phyloP scores from a whole-genome alignment of 1,140 invertebrate genomes.

The Drosophila pruinosa region DNA sequence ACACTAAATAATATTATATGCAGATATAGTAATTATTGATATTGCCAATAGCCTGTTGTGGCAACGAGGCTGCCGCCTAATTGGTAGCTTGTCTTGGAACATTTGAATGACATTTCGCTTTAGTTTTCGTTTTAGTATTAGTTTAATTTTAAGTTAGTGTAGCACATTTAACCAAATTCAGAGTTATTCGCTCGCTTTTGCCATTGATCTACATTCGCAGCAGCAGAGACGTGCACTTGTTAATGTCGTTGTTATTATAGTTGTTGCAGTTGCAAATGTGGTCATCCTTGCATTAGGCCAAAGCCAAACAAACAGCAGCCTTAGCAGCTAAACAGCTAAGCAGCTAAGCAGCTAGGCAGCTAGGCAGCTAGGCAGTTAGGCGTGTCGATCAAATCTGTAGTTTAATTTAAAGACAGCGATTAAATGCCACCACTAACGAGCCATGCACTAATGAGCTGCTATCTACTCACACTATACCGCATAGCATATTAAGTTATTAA shows the following conservation, averaged over 20 bases:
- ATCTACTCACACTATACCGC: background rate
- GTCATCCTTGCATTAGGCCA: slow-evolving; percentile 64
- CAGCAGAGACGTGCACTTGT: slow-evolving; percentile 53
- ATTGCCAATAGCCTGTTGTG: slow-evolving; percentile 10
- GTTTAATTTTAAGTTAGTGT: slow-evolving; percentile 12
- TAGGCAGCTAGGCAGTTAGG: background rate
- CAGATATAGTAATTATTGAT: background rate
- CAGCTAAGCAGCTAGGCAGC: background rate
- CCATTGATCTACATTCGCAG: slow-evolving; percentile 73
- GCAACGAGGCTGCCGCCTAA: slow-evolving; percentile 55
- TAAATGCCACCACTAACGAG: slow-evolving; percentile 9
- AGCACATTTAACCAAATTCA: slow-evolving; percentile 69
- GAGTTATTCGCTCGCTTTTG: slow-evolving; percentile 55
- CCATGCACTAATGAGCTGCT: slow-evolving; percentile 17
- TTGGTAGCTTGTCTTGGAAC: slow-evolving; percentile 53
- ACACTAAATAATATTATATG: slow-evolving; percentile 9
- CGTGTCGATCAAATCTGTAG: slow-evolving; percentile 5
- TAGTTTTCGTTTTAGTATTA: slow-evolving; percentile 30
- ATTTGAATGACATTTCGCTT: slow-evolving; percentile 65
- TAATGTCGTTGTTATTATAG: slow-evolving; percentile 2
- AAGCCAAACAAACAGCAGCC: slow-evolving; percentile 4
- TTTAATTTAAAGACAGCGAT: slow-evolving; percentile 14
- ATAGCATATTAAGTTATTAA: slow-evolving; percentile 14
- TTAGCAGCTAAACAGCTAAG: background rate
- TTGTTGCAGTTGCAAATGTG: slow-evolving; percentile 38